Percentiles rank a stretch among this genome's conserved stretches.
These are phyloP conservation scores for Diplogasteroides magnus DNA, from an alignment of 1,140 invertebrate species.

Conservation along the genomic window DNA sequence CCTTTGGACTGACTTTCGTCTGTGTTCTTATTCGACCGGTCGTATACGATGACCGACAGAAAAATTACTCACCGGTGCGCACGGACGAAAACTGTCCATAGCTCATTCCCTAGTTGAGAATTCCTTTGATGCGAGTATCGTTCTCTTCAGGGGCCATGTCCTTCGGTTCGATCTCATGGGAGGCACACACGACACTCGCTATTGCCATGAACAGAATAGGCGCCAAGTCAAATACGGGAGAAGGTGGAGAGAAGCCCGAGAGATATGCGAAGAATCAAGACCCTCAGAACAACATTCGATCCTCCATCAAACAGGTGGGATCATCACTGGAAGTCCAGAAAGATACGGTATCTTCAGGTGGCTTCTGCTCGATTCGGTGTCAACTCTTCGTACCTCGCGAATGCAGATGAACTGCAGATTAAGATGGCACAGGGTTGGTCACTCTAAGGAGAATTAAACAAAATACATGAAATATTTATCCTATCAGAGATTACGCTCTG, in stretches of 20 bases:
- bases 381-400: slow-evolving; percentile 88
- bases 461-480: too few relatives aligned
- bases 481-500: too few relatives aligned
- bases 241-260: slow-evolving; percentile 80
- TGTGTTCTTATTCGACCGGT: too few relatives aligned
- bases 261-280: slow-evolving; percentile 73
- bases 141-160: slow-evolving; percentile 72
- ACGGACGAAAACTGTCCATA: too few relatives aligned
- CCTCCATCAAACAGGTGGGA: slow-evolving; percentile 67
- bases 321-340: background rate
- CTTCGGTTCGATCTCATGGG: slow-evolving; percentile 84
- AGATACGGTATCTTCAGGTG: slow-evolving; percentile 64
- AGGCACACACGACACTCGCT: slow-evolving; percentile 88
- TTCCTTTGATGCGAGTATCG: too few relatives aligned
- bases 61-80: too few relatives aligned
- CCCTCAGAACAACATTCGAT: slow-evolving; percentile 65
- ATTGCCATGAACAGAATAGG: slow-evolving; percentile 93
- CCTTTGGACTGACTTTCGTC: too few relatives aligned
- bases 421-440: slow-evolving; percentile 84
- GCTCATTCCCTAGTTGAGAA: too few relatives aligned
- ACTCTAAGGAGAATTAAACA: background rate
- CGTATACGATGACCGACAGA: too few relatives aligned
- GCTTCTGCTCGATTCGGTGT: slow-evolving; percentile 96
- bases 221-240: slow-evolving; percentile 93
- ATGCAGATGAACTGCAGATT: slow-evolving; percentile 92